phyloP scores from a whole-genome alignment of 1,140 invertebrate species.

The Heliconius congener region DNA sequence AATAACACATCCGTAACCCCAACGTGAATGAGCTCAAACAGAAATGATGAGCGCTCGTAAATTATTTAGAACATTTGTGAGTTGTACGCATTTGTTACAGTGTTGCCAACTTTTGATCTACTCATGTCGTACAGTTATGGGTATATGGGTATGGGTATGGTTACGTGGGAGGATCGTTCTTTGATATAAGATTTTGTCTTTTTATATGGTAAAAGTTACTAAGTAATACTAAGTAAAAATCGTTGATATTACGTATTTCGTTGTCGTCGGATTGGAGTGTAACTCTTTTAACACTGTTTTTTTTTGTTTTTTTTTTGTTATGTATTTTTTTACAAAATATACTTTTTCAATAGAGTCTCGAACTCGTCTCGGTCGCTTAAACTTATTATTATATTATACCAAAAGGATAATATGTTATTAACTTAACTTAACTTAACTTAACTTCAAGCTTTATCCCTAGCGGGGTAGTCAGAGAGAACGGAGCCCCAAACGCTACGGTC shows the following conservation, averaged over 20 bases:
- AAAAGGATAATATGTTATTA: too few relatives aligned
- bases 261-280: not conserved
- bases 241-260: not conserved
- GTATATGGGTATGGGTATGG: too few relatives aligned
- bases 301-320: too few relatives aligned
- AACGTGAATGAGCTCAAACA: constrained; percentile 33
- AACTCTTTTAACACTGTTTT: too few relatives aligned
- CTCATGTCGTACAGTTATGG: not conserved
- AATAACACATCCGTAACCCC: constrained; percentile 17
- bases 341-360: too few relatives aligned
- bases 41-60: constrained; percentile 32
- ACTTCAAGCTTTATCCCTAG: too few relatives aligned
- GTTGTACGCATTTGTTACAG: constrained; percentile 23
- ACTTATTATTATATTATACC: too few relatives aligned
- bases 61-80: constrained; percentile 33
- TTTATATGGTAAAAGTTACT: not conserved
- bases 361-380: too few relatives aligned
- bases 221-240: not conserved
- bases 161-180: not conserved
- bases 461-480: too few relatives aligned
- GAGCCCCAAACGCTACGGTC: too few relatives aligned
- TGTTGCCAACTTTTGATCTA: constrained; percentile 23
- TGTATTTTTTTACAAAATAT: too few relatives aligned
- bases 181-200: not conserved
- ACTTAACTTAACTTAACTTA: too few relatives aligned